Conservation (phyloP, 2,113 vertebrate species). For the Oenanthe oenanthe region DNA sequence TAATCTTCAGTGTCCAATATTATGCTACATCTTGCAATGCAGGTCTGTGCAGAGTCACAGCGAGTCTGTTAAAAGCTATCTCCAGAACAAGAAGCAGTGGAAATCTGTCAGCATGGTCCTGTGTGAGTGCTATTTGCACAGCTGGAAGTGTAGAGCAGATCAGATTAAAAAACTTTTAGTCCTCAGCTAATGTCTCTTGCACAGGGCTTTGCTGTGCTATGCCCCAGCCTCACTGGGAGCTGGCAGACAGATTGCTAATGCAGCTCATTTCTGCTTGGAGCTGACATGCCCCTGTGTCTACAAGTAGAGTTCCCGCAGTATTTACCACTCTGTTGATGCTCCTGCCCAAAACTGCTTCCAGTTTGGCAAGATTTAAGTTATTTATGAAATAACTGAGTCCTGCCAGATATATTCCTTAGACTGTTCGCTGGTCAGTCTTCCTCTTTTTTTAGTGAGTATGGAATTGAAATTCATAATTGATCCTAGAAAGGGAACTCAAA, state of each 20-base stretch:
- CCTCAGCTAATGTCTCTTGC: neutral
- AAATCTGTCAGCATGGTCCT: slow-evolving; percentile 49
- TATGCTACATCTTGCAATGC: neutral
- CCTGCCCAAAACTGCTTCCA: neutral
- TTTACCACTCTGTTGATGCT: neutral
- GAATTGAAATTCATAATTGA: neutral
- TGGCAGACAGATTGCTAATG: neutral
- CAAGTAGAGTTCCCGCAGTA: neutral
- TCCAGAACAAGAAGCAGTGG: slow-evolving; percentile 1
- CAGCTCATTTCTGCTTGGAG: neutral
- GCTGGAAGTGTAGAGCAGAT: slow-evolving; percentile 36
- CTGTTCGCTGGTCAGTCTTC: neutral
- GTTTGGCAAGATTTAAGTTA: neutral
- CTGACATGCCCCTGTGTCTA: neutral
- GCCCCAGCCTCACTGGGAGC: neutral
- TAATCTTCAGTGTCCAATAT: slow-evolving; percentile 33
- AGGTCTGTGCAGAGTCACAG: neutral
- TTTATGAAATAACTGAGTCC: neutral
- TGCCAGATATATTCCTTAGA: neutral
- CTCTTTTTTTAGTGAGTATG: neutral
- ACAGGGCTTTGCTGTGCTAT: neutral
- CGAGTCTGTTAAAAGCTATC: neutral
- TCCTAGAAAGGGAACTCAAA: neutral
- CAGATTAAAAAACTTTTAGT: slow-evolving; percentile 51
- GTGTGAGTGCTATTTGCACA: slow-evolving; percentile 48